These are phyloP conservation scores for Sitta europaea DNA, from an alignment of 2,113 vertebrate species.

Conservation along the genomic window DNA sequence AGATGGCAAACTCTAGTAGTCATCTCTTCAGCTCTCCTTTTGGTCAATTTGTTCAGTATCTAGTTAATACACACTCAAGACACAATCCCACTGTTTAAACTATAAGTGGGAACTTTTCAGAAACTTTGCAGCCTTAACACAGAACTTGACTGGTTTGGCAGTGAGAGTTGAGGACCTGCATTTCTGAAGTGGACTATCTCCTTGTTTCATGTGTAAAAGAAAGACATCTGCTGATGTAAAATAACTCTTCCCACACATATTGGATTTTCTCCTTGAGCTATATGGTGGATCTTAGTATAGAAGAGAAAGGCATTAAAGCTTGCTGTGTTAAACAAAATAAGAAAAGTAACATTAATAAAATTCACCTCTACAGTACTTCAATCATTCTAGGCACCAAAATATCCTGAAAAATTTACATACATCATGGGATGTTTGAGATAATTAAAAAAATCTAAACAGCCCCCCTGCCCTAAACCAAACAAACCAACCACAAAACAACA, in stretches of 20 bases:
- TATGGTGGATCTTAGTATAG: neutral
- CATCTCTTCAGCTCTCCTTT: neutral
- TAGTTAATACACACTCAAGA: neutral
- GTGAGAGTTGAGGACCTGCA: neutral
- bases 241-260: neutral
- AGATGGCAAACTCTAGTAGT: neutral
- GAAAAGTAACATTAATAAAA: neutral
- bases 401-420: neutral
- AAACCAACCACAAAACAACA: neutral
- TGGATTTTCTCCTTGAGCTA: neutral
- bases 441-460: neutral
- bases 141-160: neutral
- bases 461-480: rapidly evolving
- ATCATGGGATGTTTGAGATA: neutral
- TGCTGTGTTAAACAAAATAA: neutral
- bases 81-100: neutral
- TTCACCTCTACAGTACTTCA: neutral
- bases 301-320: neutral
- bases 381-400: neutral
- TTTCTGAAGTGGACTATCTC: neutral
- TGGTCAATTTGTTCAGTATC: neutral
- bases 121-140: neutral
- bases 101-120: neutral
- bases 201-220: neutral
- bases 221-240: neutral